These are phyloP conservation scores for Lycocerus yunnanus DNA, from an alignment of 2,888 invertebrate genomes.

Conservation along the genomic window DNA sequence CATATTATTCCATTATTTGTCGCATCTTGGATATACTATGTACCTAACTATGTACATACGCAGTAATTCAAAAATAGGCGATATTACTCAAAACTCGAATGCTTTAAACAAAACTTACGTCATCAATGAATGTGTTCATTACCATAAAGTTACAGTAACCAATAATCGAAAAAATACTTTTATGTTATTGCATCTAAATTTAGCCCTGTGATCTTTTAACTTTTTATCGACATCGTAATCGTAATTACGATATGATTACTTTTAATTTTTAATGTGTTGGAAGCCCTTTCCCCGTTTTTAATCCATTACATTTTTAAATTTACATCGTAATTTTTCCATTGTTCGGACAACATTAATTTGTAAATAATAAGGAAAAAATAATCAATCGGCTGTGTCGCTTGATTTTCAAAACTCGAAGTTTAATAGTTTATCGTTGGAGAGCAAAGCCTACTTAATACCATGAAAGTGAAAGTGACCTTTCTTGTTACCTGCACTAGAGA, in stretches of 20 bases:
- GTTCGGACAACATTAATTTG: not conserved
- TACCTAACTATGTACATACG: too few species aligned
- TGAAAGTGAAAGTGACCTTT: not conserved
- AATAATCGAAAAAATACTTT: not conserved
- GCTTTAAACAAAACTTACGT: not conserved
- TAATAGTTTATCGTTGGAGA: too few species aligned
- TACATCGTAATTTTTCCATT: not conserved
- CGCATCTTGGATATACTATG: too few species aligned
- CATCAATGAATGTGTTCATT: not conserved
- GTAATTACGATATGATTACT: not conserved
- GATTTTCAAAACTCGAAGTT: not conserved
- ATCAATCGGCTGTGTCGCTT: not conserved
- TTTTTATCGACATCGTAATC: not conserved
- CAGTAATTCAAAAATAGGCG: too few species aligned
- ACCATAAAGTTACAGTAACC: not conserved
- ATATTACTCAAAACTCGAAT: not conserved
- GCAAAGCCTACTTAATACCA: not conserved
- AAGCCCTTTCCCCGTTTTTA: not conserved
- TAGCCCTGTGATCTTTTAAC: not conserved
- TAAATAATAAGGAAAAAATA: too few species aligned
- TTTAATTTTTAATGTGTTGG: not conserved
- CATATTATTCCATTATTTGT: too few species aligned
- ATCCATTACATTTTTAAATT: not conserved
- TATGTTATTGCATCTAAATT: not conserved
- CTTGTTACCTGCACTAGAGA: not conserved